Base-by-base conservation (phyloP, 2,888 invertebrate species). In the Ditula angustiorana region DNA sequence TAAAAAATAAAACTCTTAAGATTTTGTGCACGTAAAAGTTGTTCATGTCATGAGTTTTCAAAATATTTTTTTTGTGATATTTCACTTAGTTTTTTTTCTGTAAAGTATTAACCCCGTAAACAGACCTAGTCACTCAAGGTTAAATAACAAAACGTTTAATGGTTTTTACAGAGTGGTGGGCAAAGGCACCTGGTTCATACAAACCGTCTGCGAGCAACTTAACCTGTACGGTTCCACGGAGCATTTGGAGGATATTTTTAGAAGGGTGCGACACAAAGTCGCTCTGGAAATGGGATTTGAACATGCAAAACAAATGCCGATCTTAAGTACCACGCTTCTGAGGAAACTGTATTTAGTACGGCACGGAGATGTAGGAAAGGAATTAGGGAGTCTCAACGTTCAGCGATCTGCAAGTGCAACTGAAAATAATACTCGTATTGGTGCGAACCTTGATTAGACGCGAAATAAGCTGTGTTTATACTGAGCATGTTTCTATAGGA, bases 171-270 rank as follows among this genome's bases (percentile, higher is more conserved):
- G 61, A 44, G 30, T 33, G 24, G 16, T 33, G 4, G 30, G 53
- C 13, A 13, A 55, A 35, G 61, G 61, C 10, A 35, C 55, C 5
- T 61, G 61, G 61, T 61, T 61, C 26, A 61, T 61, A 55, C 55
- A 46, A 30, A 55, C 61, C 11, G n/a, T 47, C 11, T 61, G 61
- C 46, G 33, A 46, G 26, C 46, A 55, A 13, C 46, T 61, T 11
- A 26, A 19, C 19, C 28, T 16, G 2, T 35, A 47, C 46, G 61
- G 19, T 2, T 11, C 47, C 0, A 28, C 46, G 1, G 61, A 61
- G 2, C 61, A 61, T 24, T 13, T 61, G 13, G 53, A 55, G 35
- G 28, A 53, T 3, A 11, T 61, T n/a, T 61, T 46, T 46, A 13
- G 60, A 11, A 41, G 52, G 8, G 52, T 60, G 1, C 19, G 60